Evolutionary conservation across 2,888 invertebrate genomes (phyloP), one percentile per base, ranked within the genome.

Genomic region (Cordilura impudica): DNA sequence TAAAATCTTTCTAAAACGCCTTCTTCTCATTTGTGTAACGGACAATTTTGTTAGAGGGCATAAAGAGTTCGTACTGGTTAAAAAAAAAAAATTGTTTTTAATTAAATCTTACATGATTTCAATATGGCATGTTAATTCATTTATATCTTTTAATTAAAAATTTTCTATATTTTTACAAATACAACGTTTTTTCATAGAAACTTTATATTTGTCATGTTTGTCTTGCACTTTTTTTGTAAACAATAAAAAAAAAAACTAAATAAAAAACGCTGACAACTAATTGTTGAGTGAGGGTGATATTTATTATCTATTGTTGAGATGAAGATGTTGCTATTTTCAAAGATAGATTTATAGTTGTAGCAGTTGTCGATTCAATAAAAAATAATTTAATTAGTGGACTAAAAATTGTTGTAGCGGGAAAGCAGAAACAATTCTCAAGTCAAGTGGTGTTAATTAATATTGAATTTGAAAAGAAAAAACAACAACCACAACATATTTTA

Each of bases 381-480:
- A 79, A 79, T 79, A 67, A 79, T 79, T 79, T 79, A 79, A 79
- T 79, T 79, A 79, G 71, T 67, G 51, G 54, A 75, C 67, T 79
- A 29, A 66, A 74, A 54, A 29, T 63, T 61, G 29, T 71, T 60
- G 60, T 71, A 66, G 49, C 54, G 12, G 45, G 61, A 60, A 56
- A 29, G 51, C 21, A 65, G 6, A 26, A 29, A 54, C 26, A 53
- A 61, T 85, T 85, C 82, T 83, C 84, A 86, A 87, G 86, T 86
- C 86, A 86, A 87, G 85, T 87, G 86, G 84, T 85, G 85, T 86
- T 86, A 86, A 86, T 86, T 86, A 86, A 87, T 84, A 79, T 71
- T 67, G 71, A 79, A 79, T 75, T 79, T 67, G 23, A 51, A 66
- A 56, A 51, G 18, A 8, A 21, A 56, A 61, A 54, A 78, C 51